Evolutionary conservation across 2,888 invertebrate species (phyloP).

Genomic region (Campoplex nolae): DNA sequence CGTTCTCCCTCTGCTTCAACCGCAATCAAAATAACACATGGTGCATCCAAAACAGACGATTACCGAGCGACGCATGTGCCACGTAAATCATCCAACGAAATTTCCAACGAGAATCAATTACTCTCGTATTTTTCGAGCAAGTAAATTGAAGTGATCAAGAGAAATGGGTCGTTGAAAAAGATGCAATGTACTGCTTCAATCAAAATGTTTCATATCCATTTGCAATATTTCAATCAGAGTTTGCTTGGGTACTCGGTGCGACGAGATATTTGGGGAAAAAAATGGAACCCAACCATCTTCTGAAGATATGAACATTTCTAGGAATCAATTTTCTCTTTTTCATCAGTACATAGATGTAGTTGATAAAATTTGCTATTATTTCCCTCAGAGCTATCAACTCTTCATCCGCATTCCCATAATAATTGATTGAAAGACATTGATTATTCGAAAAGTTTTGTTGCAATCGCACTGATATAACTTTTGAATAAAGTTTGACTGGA

Average conservation of each 20-base stretch:
- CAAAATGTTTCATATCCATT: not conserved
- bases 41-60: constrained; percentile 60
- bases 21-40: constrained; percentile 26
- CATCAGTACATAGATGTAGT: too few relatives aligned
- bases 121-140: constrained; percentile 9
- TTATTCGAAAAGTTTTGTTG: not conserved
- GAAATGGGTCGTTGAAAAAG: not conserved
- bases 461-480: not conserved
- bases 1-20: not conserved
- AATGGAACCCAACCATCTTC: too few relatives aligned
- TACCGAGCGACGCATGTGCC: constrained; percentile 55
- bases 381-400: too few relatives aligned
- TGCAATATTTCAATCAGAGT: not conserved
- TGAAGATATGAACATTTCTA: too few relatives aligned
- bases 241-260: not conserved
- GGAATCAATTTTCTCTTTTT: too few relatives aligned
- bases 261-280: too few relatives aligned
- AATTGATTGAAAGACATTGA: constrained; percentile 5
- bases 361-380: too few relatives aligned
- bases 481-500: not conserved
- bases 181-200: not conserved
- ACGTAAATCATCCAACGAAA: constrained; percentile 29
- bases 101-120: not conserved
- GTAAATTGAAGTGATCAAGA: not conserved
- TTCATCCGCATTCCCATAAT: not conserved